These are phyloP conservation scores for Oceanodroma leucorhoa DNA, from an alignment of 2,797 vertebrate genomes.

Conservation along the genomic window DNA sequence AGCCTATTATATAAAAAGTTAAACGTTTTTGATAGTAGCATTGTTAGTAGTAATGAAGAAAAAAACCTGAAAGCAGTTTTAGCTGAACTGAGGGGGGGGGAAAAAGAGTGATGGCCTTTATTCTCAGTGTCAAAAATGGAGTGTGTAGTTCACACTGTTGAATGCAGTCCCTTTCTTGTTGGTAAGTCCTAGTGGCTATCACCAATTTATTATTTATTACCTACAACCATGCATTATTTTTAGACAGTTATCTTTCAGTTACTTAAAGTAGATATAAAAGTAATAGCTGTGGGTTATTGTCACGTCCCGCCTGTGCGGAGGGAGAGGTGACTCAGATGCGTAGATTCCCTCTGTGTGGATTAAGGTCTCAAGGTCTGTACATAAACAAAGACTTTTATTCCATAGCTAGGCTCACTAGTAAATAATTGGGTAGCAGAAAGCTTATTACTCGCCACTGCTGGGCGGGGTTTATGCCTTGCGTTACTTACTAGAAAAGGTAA, in stretches of 20 bases:
- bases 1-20: neutral
- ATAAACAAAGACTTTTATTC: too few species aligned
- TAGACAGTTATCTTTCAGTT: neutral
- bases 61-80: neutral
- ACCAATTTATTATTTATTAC: neutral
- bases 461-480: too few species aligned
- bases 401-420: too few species aligned
- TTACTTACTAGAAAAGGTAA: too few species aligned
- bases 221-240: neutral
- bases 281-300: neutral
- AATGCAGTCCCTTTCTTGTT: neutral
- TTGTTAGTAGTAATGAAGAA: neutral
- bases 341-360: too few species aligned
- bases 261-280: neutral
- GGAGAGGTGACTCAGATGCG: too few species aligned
- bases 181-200: neutral
- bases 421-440: too few species aligned
- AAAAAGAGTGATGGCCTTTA: neutral
- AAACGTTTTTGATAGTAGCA: neutral
- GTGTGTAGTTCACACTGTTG: neutral
- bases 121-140: neutral
- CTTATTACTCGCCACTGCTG: too few species aligned
- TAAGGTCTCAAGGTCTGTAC: too few species aligned
- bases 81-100: neutral
- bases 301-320: too few species aligned